Base-by-base conservation (phyloP, 2,113 vertebrate species). In the Bufo bufo region DNA sequence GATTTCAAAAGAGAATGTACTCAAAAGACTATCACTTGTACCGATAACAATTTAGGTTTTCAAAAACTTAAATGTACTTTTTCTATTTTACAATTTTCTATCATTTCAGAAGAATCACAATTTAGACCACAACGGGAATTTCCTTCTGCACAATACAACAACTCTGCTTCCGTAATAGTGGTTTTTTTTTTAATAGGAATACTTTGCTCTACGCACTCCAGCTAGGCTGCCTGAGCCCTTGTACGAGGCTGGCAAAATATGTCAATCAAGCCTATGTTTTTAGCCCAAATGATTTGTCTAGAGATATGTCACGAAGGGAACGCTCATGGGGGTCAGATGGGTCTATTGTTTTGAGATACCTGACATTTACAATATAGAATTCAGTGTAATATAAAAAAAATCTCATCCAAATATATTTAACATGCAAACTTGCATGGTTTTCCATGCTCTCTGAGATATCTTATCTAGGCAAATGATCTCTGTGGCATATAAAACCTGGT, bases 1-100 rank as follows among this genome's bases (percentile, higher is more conserved):
- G 59, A 89, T 89, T 89, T 89, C 81, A 74, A 89, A 65, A 66
- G 87, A 45, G 79, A 88, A 61, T 75, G 58, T 77, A 83, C 80
- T 88, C 54, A 88, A 89, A 82, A 89, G 71, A 89, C 82, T 45
- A 65, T 77, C 77, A 77, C 56, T 84, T 54, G 82, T 45, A 78
- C 23, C 72, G 56, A 75, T 84, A 84, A 78, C 87, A 78, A 89
- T 84, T 54, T 77, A 58, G 61, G 52, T 77, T 66, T 84, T 86
- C 72, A 75, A 11, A 52, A 77, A 59, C 59, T 78, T 81, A 78
- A 87, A 80, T 79, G 77, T 52, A 63, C 59, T 71, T 75, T 82
- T 75, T 88, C 61, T 82, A 74, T 65, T 83, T 84, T 77, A 75
- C 69, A 83, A 77, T 77, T 83, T 87, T 80, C 61, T 87, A 80